Conservation (phyloP, 2,888 invertebrate species). For the Dexiosoma caninum region DNA sequence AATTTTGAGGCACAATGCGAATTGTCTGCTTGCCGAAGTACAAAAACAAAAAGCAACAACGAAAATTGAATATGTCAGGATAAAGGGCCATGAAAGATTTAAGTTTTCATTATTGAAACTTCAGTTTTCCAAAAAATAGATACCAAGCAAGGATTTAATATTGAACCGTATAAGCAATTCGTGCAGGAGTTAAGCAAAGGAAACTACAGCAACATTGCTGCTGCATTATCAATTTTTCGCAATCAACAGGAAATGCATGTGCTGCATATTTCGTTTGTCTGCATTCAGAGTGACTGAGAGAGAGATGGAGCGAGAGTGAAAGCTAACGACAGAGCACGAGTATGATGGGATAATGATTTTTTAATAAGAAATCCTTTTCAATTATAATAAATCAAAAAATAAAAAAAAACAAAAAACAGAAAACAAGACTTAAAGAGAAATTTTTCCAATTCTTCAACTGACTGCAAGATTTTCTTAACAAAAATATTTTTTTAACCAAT, state of each 20-base stretch:
- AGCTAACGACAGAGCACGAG: no score
- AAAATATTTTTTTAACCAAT: background rate
- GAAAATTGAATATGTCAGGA: conserved; percentile 32
- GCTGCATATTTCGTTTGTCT: conserved; percentile 32
- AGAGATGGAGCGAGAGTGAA: no score
- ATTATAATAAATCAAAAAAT: conserved; percentile 27
- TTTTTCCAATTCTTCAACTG: conserved; percentile 21
- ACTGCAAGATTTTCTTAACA: background rate
- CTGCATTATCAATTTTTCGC: conserved; percentile 3
- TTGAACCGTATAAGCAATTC: background rate
- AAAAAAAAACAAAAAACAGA: background rate
- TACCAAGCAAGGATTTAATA: conserved; percentile 26
- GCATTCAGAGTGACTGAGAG: background rate
- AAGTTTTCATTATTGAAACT: conserved; percentile 39
- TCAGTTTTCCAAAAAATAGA: background rate
- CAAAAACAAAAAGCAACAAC: background rate
- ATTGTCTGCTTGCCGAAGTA: background rate
- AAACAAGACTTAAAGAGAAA: background rate
- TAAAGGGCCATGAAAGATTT: conserved; percentile 20
- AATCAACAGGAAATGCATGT: conserved; percentile 38
- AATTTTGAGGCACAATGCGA: background rate
- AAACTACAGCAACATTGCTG: background rate
- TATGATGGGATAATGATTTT: conserved; percentile 53
- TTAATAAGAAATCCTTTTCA: conserved; percentile 51
- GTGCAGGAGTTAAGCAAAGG: background rate